phyloP scores from a whole-genome alignment of 1,140 invertebrate genomes.

The Rhizoglyphus robini region DNA sequence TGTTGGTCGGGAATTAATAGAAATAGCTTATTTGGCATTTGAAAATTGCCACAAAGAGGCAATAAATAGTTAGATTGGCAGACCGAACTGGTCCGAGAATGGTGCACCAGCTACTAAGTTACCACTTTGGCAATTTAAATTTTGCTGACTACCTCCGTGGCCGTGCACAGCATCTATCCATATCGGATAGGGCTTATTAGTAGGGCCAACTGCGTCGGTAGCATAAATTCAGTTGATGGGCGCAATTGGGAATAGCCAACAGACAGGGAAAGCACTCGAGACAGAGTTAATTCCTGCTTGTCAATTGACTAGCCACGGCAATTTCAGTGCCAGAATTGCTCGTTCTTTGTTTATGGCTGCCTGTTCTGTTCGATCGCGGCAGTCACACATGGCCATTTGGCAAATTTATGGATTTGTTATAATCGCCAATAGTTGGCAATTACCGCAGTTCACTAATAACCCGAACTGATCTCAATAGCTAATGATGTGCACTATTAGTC shows the following conservation, averaged over 20 bases:
- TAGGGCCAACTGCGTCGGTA: neutral
- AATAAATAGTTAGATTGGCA: conserved; percentile 12
- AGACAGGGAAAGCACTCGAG: neutral
- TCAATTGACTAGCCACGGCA: neutral
- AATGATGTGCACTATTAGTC: neutral
- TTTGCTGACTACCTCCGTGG: conserved; percentile 3
- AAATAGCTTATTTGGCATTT: conserved; percentile 14
- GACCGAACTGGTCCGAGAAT: neutral
- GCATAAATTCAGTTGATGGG: neutral
- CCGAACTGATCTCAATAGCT: neutral
- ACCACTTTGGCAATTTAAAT: conserved; percentile 5
- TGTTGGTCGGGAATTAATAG: neutral
- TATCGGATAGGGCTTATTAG: neutral
- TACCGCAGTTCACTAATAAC: neutral
- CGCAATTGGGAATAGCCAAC: neutral
- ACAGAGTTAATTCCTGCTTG: neutral
- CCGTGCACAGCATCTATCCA: neutral
- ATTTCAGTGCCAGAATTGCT: neutral
- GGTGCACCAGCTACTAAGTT: neutral
- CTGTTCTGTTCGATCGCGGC: neutral
- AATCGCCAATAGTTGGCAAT: conserved; percentile 15
- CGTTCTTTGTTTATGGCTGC: neutral
- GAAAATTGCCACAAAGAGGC: conserved; percentile 1
- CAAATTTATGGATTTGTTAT: conserved; percentile 8
- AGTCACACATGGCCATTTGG: neutral